Conservation (phyloP, 30 jellyfish, hydroid and myxozoan genomes). For the Cassiopea andromeda region DNA sequence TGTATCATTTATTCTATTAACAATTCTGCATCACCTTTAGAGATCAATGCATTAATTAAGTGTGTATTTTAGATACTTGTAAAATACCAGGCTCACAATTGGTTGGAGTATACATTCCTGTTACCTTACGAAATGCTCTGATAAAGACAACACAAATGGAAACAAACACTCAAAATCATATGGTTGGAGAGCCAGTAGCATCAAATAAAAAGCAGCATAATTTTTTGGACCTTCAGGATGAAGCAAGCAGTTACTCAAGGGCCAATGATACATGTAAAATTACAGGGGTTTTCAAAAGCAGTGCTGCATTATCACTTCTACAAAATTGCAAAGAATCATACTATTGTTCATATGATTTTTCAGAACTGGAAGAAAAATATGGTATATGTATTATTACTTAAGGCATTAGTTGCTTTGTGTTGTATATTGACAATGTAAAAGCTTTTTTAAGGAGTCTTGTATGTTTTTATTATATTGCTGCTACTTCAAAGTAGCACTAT, state of each 20-base stretch:
- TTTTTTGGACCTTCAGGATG: not conserved
- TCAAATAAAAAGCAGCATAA: not conserved
- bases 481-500: too few relatives aligned
- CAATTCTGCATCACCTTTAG: too few relatives aligned
- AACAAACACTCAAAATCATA: not conserved
- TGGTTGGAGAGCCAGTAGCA: not conserved
- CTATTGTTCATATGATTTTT: constrained; percentile 29
- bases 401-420: not conserved
- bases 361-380: not conserved
- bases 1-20: too few relatives aligned
- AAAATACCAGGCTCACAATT: not conserved
- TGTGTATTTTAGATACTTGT: constrained; percentile 9
- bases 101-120: not conserved
- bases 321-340: constrained; percentile 43
- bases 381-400: not conserved
- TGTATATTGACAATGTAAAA: not conserved
- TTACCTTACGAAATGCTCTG: constrained; percentile 26
- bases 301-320: constrained; percentile 29
- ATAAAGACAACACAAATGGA: not conserved
- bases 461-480: too few relatives aligned
- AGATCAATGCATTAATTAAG: too few relatives aligned
- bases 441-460: not conserved
- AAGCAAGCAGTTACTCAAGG: too few relatives aligned
- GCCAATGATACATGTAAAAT: not conserved
- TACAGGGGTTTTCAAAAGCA: constrained; percentile 43